These are phyloP conservation scores for Hydractinia echinata DNA, from an alignment of 30 jellyfish, hydroid and myxozoan species.

Conservation along the genomic window DNA sequence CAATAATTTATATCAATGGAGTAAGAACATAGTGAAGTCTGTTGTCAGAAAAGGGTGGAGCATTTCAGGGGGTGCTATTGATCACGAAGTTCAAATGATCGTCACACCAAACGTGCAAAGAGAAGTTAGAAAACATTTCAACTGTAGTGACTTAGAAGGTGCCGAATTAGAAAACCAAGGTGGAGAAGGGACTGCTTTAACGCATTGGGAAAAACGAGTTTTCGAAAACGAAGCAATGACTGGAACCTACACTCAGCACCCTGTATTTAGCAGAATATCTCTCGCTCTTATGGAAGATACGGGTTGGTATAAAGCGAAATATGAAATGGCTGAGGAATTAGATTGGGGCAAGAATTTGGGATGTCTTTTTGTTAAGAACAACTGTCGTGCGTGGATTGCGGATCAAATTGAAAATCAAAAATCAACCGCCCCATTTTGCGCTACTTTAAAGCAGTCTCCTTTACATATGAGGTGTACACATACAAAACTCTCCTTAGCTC, in stretches of 20 bases:
- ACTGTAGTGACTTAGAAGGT: conserved; percentile 75
- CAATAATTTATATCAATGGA: conserved; percentile 69
- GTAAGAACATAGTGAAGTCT: conserved; percentile 49
- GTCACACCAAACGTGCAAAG: conserved; percentile 81
- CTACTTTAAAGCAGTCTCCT: conserved; percentile 91
- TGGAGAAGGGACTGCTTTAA: conserved; percentile 89
- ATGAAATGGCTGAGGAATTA: conserved; percentile 76
- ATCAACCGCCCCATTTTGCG: conserved; percentile 90
- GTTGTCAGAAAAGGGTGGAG: conserved; percentile 72
- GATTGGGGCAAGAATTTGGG: conserved; percentile 92
- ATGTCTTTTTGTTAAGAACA: conserved; percentile 75
- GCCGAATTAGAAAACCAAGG: conserved; percentile 95
- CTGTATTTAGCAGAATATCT: conserved; percentile 77
- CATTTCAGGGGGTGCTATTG: conserved; percentile 75
- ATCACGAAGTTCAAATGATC: conserved; percentile 80
- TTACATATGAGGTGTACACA: conserved; percentile 92
- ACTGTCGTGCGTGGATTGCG: conserved; percentile 97
- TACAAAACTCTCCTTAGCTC: conserved; percentile 73
- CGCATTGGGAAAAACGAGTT: conserved; percentile 93
- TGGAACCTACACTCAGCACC: conserved; percentile 93
- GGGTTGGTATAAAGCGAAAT: conserved; percentile 91
- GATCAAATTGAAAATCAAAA: conserved; percentile 51
- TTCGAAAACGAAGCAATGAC: conserved; percentile 96
- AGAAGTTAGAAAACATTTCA: conserved; percentile 74
- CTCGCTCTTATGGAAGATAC: conserved; percentile 93